Evolutionary conservation across 2,888 invertebrate genomes (phyloP).

Genomic region (Rhogogaster chlorosoma): DNA sequence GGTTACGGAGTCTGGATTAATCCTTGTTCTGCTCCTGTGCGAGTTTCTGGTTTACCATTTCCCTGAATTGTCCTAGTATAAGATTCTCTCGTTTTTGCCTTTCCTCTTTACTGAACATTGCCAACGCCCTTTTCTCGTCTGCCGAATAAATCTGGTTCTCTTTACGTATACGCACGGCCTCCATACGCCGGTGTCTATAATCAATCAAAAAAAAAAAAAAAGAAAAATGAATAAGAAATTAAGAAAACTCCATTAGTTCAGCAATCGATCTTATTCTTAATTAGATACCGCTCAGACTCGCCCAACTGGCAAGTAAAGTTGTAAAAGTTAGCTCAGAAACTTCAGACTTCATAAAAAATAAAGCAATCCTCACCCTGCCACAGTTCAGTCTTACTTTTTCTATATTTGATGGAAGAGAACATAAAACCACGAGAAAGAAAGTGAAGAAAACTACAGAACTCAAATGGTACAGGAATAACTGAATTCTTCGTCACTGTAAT

Average conservation of each 20-base stretch:
- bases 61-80: conserved; percentile 96
- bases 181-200: conserved; percentile 96
- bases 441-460: too few relatives aligned
- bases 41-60: conserved; percentile 89
- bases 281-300: neutral
- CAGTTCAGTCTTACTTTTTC: neutral
- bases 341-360: neutral
- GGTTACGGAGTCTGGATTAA: conserved; percentile 10
- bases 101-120: conserved; percentile 99
- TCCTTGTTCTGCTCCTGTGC: conserved; percentile 80
- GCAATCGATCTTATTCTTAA: neutral
- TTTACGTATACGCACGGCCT: conserved; percentile 99
- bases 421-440: neutral
- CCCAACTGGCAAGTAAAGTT: neutral
- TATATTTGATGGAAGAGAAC: neutral
- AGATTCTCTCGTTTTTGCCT: conserved; percentile 96
- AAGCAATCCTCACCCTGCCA: neutral
- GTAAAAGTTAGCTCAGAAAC: neutral
- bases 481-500: neutral
- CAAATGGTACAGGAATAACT: too few relatives aligned
- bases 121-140: conserved; percentile 98
- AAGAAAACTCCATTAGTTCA: neutral
- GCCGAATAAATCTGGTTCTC: conserved; percentile 99
- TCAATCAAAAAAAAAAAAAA: conserved; percentile 20
- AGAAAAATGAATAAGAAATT: neutral